Evolutionary conservation across 1,140 invertebrate species (phyloP), one percentile per base, ranked within the genome.

Genomic region (Elymnias hypermnestra): DNA sequence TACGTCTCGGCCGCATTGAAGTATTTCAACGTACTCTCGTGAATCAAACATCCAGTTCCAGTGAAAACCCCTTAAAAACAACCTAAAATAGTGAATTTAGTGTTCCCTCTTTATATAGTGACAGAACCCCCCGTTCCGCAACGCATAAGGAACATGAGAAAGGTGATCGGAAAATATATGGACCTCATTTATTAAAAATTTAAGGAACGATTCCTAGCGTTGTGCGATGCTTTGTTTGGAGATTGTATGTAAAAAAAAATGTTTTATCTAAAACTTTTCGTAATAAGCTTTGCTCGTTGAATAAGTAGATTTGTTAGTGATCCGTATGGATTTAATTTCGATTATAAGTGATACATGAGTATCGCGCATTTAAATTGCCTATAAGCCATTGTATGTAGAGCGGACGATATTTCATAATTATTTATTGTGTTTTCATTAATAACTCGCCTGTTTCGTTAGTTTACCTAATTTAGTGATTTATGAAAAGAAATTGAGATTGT

Each of bases 201-300:
- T 67, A 65, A 48, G 53, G 62, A 71, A 55, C 43, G 66, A 65
- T 66, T 69, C 63, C 51, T 47, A 67, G 72, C 63, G 68, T 74
- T 75, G 73, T 72, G 68, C 68, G 72, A 68, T 68, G 61, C 63
- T 69, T 75, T 76, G 71, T 83, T n/a, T 81, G 64, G 64, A 67
- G 62, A 63, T 74, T 63, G 57, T 64, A 59, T 75, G 72, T 65
- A 70, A 66, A 72, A 69, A 66, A 67, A 72, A 69, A 64, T 59
- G 53, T 70, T 73, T 57, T 67, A 72, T 36, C 31, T 55, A 61
- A 59, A 52, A 31, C n/a, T 9, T n/a, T 14, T 63, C 37, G 47
- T 60, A 57, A 69, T 66, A 75, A 57, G 72, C 72, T 82, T 76
- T 63, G 63, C 70, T 77, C 59, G 65, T 74, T 74, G 61, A 61